phyloP scores from a whole-genome alignment of 2,888 invertebrate species.

The Phengaris alcon region DNA sequence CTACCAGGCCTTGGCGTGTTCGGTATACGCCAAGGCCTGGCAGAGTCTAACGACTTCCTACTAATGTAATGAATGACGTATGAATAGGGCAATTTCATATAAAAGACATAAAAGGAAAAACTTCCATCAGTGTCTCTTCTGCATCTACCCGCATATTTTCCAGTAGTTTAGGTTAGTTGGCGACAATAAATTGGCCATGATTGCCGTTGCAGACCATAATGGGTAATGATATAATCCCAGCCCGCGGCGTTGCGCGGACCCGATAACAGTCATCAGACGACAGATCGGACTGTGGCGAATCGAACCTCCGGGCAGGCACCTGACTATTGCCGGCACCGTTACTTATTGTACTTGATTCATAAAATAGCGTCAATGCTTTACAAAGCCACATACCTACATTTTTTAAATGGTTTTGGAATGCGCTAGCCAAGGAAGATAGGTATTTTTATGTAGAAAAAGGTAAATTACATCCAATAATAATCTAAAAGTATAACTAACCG shows the following conservation, averaged over 20 bases:
- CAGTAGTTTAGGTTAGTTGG: slow-evolving; percentile 40
- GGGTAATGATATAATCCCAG: slow-evolving; percentile 68
- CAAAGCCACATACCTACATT: neutral
- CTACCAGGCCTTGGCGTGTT: too few relatives aligned
- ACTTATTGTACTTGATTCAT: neutral
- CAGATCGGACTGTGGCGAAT: slow-evolving; percentile 54
- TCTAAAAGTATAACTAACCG: too few relatives aligned
- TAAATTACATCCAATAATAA: too few relatives aligned
- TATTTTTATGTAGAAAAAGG: too few relatives aligned
- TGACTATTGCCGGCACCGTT: slow-evolving; percentile 40
- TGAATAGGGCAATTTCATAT: too few relatives aligned
- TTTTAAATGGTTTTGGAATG: too few relatives aligned
- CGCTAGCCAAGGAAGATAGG: too few relatives aligned
- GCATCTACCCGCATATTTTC: neutral
- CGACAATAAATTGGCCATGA: slow-evolving; percentile 33
- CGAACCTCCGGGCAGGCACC: slow-evolving; percentile 47
- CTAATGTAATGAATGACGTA: too few relatives aligned
- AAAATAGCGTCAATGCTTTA: neutral
- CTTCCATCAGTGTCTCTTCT: neutral
- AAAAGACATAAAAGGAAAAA: neutral
- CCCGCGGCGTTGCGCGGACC: slow-evolving; percentile 53
- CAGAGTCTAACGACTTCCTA: too few relatives aligned
- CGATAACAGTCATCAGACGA: slow-evolving; percentile 60
- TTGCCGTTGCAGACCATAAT: slow-evolving; percentile 11
- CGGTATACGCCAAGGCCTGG: too few relatives aligned